These are phyloP conservation scores for Noctua janthina DNA, from an alignment of 2,888 invertebrate genomes.

Conservation along the genomic window DNA sequence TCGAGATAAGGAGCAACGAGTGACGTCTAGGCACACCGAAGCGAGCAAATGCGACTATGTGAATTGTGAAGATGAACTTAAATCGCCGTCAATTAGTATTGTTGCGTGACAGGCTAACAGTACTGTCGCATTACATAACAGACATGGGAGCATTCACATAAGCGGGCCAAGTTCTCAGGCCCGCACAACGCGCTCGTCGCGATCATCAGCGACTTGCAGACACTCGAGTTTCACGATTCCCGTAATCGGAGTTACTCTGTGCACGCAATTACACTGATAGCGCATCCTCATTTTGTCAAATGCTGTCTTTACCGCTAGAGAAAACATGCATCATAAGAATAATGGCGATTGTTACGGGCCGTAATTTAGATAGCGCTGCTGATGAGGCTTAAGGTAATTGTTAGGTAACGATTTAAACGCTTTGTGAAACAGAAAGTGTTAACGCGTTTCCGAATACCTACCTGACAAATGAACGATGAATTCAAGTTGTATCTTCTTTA, in stretches of 20 bases:
- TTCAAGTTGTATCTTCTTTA: neutral
- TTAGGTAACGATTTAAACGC: conserved; percentile 28
- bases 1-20: conserved; percentile 72
- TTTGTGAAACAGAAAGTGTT: conserved; percentile 34
- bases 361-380: conserved; percentile 33
- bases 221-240: conserved; percentile 75
- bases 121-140: conserved; percentile 83
- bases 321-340: conserved; percentile 34
- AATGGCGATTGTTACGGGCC: conserved; percentile 31
- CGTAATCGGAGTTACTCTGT: conserved; percentile 76
- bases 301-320: conserved; percentile 50
- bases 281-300: conserved; percentile 67
- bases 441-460: conserved; percentile 15
- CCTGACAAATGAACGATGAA: conserved; percentile 1
- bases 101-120: conserved; percentile 86
- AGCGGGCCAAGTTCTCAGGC: conserved; percentile 82
- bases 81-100: conserved; percentile 80
- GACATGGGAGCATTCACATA: conserved; percentile 84
- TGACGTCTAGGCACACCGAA: conserved; percentile 47
- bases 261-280: conserved; percentile 80
- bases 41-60: conserved; percentile 55
- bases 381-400: conserved; percentile 25
- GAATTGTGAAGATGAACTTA: conserved; percentile 71
- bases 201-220: conserved; percentile 78
- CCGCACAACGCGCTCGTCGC: conserved; percentile 63